Percentiles rank a stretch among this genome's conserved stretches.
Evolutionary conservation across 2,113 vertebrate species (phyloP).

Genomic region (Corythornis cristatus): DNA sequence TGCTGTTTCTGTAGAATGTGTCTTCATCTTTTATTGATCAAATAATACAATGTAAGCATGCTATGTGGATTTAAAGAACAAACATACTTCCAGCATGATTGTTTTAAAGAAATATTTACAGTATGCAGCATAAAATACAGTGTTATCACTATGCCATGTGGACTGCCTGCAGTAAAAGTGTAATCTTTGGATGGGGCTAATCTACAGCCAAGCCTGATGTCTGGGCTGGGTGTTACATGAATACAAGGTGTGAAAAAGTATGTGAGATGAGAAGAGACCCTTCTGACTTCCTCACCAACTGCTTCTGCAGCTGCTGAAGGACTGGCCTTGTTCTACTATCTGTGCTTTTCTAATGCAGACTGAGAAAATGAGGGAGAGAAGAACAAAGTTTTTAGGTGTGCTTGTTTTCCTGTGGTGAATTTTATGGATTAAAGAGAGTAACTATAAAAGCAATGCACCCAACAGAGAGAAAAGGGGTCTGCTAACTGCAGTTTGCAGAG

Average conservation of each 20-base stretch:
- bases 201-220: background rate
- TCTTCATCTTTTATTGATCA: background rate
- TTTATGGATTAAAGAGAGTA: background rate
- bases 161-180: background rate
- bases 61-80: background rate
- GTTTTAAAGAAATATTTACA: background rate
- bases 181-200: background rate
- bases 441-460: background rate
- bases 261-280: background rate
- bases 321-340: background rate
- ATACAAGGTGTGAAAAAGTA: background rate
- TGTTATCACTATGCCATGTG: background rate
- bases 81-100: background rate
- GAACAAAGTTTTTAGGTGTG: background rate
- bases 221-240: background rate
- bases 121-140: background rate
- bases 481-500: background rate
- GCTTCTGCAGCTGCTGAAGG: background rate
- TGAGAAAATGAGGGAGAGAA: background rate
- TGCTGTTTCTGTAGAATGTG: background rate
- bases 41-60: background rate
- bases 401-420: background rate
- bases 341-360: background rate
- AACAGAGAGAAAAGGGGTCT: background rate
- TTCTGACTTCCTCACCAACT: background rate